phyloP scores from a whole-genome alignment of 2,113 vertebrate genomes.

The Labeo rohita region DNA sequence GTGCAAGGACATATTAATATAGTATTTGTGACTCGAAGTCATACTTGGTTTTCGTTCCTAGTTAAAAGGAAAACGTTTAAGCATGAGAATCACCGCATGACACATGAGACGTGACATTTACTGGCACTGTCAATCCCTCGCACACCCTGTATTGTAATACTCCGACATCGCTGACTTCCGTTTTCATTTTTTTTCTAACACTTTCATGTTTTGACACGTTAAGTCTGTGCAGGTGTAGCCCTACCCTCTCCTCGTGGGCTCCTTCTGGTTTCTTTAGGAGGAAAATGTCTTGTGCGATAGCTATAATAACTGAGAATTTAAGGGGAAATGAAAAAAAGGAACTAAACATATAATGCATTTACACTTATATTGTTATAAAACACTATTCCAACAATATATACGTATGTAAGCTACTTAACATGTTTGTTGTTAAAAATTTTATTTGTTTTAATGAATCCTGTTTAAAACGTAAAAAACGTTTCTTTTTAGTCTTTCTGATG shows the following conservation, averaged over 20 bases:
- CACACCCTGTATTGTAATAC: neutral
- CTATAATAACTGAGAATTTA: neutral
- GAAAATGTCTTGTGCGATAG: neutral
- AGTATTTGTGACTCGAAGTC: neutral
- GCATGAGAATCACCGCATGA: neutral
- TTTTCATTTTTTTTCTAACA: neutral
- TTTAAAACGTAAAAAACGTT: neutral
- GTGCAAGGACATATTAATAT: neutral
- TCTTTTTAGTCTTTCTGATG: neutral
- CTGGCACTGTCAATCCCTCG: neutral
- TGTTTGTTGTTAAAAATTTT: too few relatives aligned
- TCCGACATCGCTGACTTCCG: neutral
- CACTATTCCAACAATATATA: neutral
- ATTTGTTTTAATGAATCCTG: neutral
- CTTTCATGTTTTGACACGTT: slow-evolving; percentile 32
- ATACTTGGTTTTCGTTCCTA: neutral
- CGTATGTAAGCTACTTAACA: neutral
- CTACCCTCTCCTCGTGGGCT: slow-evolving; percentile 20
- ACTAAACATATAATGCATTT: neutral
- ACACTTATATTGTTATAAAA: neutral
- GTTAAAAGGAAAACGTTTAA: neutral
- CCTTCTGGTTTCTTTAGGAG: neutral
- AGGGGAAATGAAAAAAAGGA: neutral
- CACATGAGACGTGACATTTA: neutral
- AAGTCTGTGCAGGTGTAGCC: slow-evolving; percentile 20